Percentiles rank a stretch among this genome's conserved stretches.
Evolutionary conservation across 2,113 vertebrate genomes (phyloP).

Genomic region (Archilochus colubris): DNA sequence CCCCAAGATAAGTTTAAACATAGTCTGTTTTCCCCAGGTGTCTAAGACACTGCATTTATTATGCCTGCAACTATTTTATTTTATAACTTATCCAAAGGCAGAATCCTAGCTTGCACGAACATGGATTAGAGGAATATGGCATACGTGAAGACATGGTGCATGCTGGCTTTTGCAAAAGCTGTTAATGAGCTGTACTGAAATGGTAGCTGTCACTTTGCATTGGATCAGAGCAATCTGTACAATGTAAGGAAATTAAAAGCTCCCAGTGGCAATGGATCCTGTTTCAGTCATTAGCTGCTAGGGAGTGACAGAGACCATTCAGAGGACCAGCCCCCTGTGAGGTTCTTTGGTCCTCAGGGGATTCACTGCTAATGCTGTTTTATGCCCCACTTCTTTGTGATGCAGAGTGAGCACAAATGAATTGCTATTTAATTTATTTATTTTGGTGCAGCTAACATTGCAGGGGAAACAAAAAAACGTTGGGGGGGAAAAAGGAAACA

Average conservation of each 20-base stretch:
- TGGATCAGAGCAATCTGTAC: constrained; percentile 75
- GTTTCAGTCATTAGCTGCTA: constrained; percentile 80
- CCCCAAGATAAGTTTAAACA: constrained; percentile 27
- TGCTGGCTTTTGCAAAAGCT: constrained; percentile 46
- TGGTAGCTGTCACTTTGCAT: constrained; percentile 77
- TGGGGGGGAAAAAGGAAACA: background rate
- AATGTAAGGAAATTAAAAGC: constrained; percentile 85
- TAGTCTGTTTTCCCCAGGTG: background rate
- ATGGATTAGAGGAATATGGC: background rate
- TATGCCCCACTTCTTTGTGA: constrained; percentile 80
- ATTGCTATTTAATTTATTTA: constrained; percentile 76
- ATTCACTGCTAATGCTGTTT: constrained; percentile 75
- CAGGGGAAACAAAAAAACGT: constrained; percentile 35
- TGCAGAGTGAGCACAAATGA: constrained; percentile 73
- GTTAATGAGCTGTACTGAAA: constrained; percentile 76
- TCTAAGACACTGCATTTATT: constrained; percentile 16
- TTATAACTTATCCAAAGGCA: constrained; percentile 16
- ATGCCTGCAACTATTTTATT: background rate
- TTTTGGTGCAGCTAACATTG: constrained; percentile 64
- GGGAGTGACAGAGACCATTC: constrained; percentile 77
- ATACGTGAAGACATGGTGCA: background rate
- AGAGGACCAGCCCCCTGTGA: constrained; percentile 74
- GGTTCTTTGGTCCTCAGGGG: constrained; percentile 73
- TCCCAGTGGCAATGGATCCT: constrained; percentile 79
- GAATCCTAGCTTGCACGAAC: background rate